phyloP scores from a whole-genome alignment of 2,888 invertebrate species.

The Polylopha cassiicola region DNA sequence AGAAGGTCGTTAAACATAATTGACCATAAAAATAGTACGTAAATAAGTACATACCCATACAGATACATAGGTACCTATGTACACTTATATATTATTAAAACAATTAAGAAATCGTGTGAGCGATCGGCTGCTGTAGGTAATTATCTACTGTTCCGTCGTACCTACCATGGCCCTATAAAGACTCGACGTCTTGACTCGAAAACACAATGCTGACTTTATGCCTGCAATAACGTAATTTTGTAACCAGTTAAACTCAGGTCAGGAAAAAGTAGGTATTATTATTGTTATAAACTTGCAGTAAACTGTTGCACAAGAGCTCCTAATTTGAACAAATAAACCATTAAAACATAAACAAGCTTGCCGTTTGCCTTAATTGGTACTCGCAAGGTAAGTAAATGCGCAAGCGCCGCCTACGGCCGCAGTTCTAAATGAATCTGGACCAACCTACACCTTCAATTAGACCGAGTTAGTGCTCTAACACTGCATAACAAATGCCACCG shows the following conservation, averaged over 20 bases:
- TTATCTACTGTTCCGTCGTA: slow-evolving; percentile 7
- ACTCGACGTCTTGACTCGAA: background rate
- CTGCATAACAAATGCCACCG: slow-evolving; percentile 24
- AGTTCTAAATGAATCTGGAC: slow-evolving; percentile 49
- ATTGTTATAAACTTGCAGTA: slow-evolving; percentile 20
- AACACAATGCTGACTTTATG: background rate
- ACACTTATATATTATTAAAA: too few relatives aligned
- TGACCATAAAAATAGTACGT: too few relatives aligned
- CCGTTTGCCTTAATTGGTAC: slow-evolving; percentile 58
- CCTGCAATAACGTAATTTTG: slow-evolving; percentile 2
- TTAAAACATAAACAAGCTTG: slow-evolving; percentile 52
- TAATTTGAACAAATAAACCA: slow-evolving; percentile 53
- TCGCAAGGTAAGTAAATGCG: slow-evolving; percentile 51
- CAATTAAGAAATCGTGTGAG: too few relatives aligned
- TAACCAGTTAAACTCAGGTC: background rate
- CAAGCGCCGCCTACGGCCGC: slow-evolving; percentile 43
- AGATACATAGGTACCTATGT: too few relatives aligned
- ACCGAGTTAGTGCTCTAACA: slow-evolving; percentile 27
- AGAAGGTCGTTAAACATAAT: too few relatives aligned
- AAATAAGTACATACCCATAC: too few relatives aligned
- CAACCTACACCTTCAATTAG: slow-evolving; percentile 62
- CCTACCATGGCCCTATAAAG: background rate
- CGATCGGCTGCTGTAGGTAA: too few relatives aligned
- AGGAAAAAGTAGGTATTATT: slow-evolving; percentile 10
- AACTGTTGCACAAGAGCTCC: slow-evolving; percentile 44